Percentiles rank a stretch among this genome's conserved stretches.
These are phyloP conservation scores for Sinella curviseta DNA, from an alignment of 1,140 invertebrate genomes.

Conservation along the genomic window DNA sequence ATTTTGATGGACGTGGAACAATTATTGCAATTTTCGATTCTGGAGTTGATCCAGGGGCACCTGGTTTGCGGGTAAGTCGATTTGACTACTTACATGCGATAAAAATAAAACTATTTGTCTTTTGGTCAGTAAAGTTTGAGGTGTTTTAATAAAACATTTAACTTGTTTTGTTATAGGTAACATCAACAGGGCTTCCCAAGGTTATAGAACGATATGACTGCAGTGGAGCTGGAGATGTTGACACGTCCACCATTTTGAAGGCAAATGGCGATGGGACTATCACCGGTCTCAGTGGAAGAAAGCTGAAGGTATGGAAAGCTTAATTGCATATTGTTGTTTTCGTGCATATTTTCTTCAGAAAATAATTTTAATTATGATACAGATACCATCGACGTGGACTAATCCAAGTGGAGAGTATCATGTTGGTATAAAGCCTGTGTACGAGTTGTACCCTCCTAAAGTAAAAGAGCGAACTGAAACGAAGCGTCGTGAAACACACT, in stretches of 20 bases:
- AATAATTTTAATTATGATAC: slow-evolving; percentile 47
- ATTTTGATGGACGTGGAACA: slow-evolving; percentile 87
- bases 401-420: slow-evolving; percentile 82
- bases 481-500: slow-evolving; percentile 78
- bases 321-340: slow-evolving; percentile 24
- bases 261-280: slow-evolving; percentile 74
- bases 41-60: slow-evolving; percentile 92
- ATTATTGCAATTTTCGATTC: slow-evolving; percentile 96
- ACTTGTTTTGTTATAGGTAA: slow-evolving; percentile 65
- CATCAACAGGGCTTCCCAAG: slow-evolving; percentile 84
- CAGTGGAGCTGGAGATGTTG: slow-evolving; percentile 90
- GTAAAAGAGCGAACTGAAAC: slow-evolving; percentile 80
- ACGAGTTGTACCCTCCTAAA: slow-evolving; percentile 80
- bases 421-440: slow-evolving; percentile 81
- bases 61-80: slow-evolving; percentile 79
- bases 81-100: neutral
- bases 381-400: slow-evolving; percentile 81
- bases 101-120: neutral
- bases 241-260: slow-evolving; percentile 76
- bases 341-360: neutral
- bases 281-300: slow-evolving; percentile 81
- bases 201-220: slow-evolving; percentile 89
- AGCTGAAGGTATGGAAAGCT: slow-evolving; percentile 70
- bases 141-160: neutral
- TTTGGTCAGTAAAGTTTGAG: too few relatives aligned